phyloP scores from a whole-genome alignment of 2,888 invertebrate species.

The Leptopilina drosophilae region DNA sequence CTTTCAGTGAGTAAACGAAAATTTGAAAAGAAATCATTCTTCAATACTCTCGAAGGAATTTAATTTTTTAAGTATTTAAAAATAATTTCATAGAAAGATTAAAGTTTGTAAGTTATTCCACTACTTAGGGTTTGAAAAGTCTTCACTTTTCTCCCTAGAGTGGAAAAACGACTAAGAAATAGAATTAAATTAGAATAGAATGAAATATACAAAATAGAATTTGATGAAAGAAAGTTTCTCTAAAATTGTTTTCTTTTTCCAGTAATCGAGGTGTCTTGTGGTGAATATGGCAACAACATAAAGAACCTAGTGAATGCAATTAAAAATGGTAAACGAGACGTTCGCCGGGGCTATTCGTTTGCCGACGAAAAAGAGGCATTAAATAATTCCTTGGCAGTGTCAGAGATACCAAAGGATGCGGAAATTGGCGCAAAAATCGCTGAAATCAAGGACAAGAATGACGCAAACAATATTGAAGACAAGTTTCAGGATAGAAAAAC shows the following conservation, averaged over 20 bases:
- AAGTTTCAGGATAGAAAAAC: slow-evolving; percentile 68
- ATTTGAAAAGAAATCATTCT: too few relatives aligned
- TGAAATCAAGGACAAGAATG: slow-evolving; percentile 71
- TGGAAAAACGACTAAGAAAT: too few relatives aligned
- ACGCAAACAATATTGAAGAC: slow-evolving; percentile 69
- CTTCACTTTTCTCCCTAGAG: too few relatives aligned
- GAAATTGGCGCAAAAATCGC: slow-evolving; percentile 58
- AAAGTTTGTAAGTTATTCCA: too few relatives aligned
- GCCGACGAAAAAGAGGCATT: slow-evolving; percentile 80
- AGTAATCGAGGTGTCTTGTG: slow-evolving; percentile 97
- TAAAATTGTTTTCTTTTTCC: slow-evolving; percentile 45
- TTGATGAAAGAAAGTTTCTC: background rate
- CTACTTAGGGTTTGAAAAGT: too few relatives aligned
- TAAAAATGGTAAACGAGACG: slow-evolving; percentile 89
- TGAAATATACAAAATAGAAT: too few relatives aligned
- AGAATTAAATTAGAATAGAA: too few relatives aligned
- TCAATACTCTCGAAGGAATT: too few relatives aligned
- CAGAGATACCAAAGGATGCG: slow-evolving; percentile 63
- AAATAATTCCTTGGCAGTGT: slow-evolving; percentile 75
- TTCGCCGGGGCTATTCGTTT: slow-evolving; percentile 85
- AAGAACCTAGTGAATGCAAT: slow-evolving; percentile 90
- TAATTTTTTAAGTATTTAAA: too few relatives aligned
- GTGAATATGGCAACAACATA: slow-evolving; percentile 96
- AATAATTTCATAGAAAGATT: too few relatives aligned
- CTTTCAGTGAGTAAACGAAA: slow-evolving; percentile 82